Percentiles rank a stretch among this genome's conserved stretches.
These are phyloP conservation scores for Sycophila sp. DNA, from an alignment of 1,140 invertebrate species.

Conservation along the genomic window DNA sequence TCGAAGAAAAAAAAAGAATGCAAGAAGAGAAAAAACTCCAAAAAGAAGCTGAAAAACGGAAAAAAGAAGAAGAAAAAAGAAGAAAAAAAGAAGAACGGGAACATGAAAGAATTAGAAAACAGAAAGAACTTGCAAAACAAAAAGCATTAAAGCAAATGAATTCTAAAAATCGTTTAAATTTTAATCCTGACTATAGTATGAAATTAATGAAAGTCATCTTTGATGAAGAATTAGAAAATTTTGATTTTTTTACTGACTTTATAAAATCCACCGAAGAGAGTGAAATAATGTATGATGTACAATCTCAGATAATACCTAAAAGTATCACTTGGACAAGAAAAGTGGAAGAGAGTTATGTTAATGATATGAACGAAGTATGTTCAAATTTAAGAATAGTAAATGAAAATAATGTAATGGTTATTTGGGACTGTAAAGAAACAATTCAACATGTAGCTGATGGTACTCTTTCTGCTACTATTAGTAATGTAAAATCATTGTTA, in stretches of 20 bases:
- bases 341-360: slow-evolving; percentile 48
- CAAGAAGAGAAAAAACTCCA: not conserved
- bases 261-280: slow-evolving; percentile 44
- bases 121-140: slow-evolving; percentile 51
- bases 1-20: not conserved
- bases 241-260: slow-evolving; percentile 52
- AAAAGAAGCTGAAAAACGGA: not conserved
- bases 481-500: slow-evolving; percentile 43
- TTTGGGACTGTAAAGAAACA: slow-evolving; percentile 61
- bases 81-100: slow-evolving; percentile 31
- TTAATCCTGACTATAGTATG: slow-evolving; percentile 69
- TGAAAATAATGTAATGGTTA: slow-evolving; percentile 56
- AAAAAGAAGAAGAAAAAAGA: slow-evolving; percentile 16
- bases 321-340: slow-evolving; percentile 65
- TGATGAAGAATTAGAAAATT: slow-evolving; percentile 58
- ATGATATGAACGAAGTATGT: slow-evolving; percentile 48
- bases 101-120: slow-evolving; percentile 45
- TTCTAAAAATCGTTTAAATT: slow-evolving; percentile 49
- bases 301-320: slow-evolving; percentile 53
- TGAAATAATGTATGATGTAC: slow-evolving; percentile 51
- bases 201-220: slow-evolving; percentile 65
- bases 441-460: slow-evolving; percentile 52
- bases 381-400: slow-evolving; percentile 32
- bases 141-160: slow-evolving; percentile 56
- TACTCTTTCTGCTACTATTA: slow-evolving; percentile 52